Evolutionary conservation across 2,113 vertebrate genomes (phyloP), one percentile per base, ranked within the genome.

Genomic region (Neopipo cinnamomea): DNA sequence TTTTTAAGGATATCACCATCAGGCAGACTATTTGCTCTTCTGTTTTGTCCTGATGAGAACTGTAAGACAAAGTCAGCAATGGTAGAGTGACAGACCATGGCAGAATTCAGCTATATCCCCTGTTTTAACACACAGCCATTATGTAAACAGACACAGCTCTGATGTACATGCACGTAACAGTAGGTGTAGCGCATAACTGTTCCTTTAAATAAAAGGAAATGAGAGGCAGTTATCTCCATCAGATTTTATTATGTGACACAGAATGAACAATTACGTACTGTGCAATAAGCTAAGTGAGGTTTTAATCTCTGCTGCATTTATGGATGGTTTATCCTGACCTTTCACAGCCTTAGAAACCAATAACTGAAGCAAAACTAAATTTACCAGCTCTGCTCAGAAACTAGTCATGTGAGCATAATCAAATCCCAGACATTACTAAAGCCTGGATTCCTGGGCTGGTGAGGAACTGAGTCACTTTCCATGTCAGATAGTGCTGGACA

Each of bases 261-360:
- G 80, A 93, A 91, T 95, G 95, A 95, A 86, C 94, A 95, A 93
- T 92, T 94, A 77, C 89, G 62, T 68, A 90, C 84, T 89, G 46
- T 56, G 75, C 89, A 97, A 97, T 96, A 95, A 97, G 89, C 94
- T 97, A 95, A 95, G 96, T 94, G 92, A 95, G 89, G 96, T 95
- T 95, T 97, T 94, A 96, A 95, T 97, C 19, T 5, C 87, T 80
- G 71, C 62, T 8, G 85, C 87, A 67, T 94, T 97, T 96, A 95
- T 96, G 89, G 95, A 92, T 88, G 90, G 96, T 94, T 97, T 97
- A 91, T 95, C 78, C 91, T 97, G 95, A 96, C 94, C 96, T 97
- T 96, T 95, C 74, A 58, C 82, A 88, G 96, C 81, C 96, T 96
- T 91, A 92, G 93, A 97, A 97, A 94, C 91, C 93, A 96, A 96